Evolutionary conservation across 2,797 vertebrate species (phyloP).

Genomic region (Pseudocheirus occidentalis): DNA sequence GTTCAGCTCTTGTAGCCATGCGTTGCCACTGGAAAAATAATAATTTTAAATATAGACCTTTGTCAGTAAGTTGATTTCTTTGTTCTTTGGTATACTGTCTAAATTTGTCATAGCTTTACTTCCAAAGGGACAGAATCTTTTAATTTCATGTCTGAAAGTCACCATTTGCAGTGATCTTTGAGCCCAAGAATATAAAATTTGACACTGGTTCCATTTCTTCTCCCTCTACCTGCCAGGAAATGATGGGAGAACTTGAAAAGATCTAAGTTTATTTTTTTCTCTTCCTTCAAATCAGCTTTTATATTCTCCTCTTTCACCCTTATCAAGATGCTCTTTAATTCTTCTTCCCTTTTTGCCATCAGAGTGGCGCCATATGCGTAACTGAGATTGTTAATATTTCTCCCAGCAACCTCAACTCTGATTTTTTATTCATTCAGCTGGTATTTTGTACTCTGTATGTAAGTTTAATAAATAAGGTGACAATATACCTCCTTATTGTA

Average conservation of each 20-base stretch:
- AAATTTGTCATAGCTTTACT: neutral
- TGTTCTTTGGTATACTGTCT: too few species aligned
- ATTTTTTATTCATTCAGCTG: neutral
- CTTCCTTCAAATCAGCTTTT: neutral
- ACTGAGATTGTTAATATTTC: neutral
- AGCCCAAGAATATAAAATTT: neutral
- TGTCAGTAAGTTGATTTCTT: neutral
- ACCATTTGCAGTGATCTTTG: neutral
- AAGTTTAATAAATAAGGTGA: neutral
- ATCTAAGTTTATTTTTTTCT: neutral
- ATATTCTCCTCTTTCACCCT: too few species aligned
- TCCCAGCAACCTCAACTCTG: neutral
- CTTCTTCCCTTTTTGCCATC: neutral
- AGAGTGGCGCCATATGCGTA: neutral
- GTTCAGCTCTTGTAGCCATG: too few species aligned
- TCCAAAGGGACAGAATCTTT: neutral
- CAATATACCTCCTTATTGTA: neutral
- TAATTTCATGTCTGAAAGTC: neutral
- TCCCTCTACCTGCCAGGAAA: neutral
- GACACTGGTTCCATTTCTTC: neutral
- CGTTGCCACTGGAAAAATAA: neutral
- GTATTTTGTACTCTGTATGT: neutral
- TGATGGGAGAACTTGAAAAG: neutral
- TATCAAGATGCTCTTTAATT: too few species aligned
- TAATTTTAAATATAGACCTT: neutral